Base-by-base conservation (phyloP, 2,797 vertebrate genomes). In the Thripadectes ignobilis region DNA sequence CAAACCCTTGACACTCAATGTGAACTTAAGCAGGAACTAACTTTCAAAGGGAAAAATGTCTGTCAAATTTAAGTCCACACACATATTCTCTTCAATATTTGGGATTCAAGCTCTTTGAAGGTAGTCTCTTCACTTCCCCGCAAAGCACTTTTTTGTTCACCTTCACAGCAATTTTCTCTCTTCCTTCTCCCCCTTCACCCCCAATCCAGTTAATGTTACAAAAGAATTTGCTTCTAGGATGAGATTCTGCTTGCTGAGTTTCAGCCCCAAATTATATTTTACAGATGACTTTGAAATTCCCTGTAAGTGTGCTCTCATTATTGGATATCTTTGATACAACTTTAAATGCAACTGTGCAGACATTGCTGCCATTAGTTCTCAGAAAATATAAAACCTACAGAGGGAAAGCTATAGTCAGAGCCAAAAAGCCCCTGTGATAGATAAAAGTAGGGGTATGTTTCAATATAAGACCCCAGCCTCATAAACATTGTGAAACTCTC, bases 161-260 rank as follows among this genome's bases (percentile, higher is more conserved):
- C 65, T 94, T 93, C 18, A 7, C 90, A 96, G 91, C 91, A 95
- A 93, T 96, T 96, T 94, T 90, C 91, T 94, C 67, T 87, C 52
- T 93, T 96, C n/a, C 39, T 39, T 89, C 24, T 88, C 23, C 63
- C 59, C 46, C 62, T 89, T 89, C 59, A 21, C 73, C 51, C 62
- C 55, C 55, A 69, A 22, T 90, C 46, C 85, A 83, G 89, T 84
- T 92, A 95, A 95, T 82, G 77, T 93, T 87, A 97, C 81, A 94
- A 92, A 96, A 94, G 93, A 95, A 93, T 92, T 95, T 49, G 22
- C 88, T 96, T 95, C 93, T 94, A 77, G 96, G 77, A 84, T 93
- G 92, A 95, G 72, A 95, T 92, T 96, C 93, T 87, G 36, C 94
- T 96, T 95, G 90, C 94, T 93, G 94, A 92, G 95, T 65, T 97